Percentiles rank a stretch among this genome's conserved stretches.
phyloP scores from a whole-genome alignment of 2,797 vertebrate species.

The Pantherophis alleghaniensis region DNA sequence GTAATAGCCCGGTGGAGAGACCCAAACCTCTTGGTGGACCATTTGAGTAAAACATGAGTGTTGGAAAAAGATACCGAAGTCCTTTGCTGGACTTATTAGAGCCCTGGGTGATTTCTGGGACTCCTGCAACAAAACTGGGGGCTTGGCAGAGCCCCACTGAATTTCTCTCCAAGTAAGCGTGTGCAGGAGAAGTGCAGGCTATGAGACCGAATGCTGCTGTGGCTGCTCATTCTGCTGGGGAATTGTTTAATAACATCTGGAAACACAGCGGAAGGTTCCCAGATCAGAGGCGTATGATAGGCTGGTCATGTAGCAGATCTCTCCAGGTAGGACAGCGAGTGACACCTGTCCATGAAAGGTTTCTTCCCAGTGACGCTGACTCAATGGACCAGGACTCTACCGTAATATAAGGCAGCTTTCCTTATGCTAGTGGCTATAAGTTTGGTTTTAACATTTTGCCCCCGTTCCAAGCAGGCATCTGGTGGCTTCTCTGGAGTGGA shows the following conservation, averaged over 20 bases:
- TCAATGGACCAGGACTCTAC: neutral
- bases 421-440: neutral
- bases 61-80: neutral
- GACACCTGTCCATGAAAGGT: neutral
- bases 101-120: neutral
- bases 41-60: neutral
- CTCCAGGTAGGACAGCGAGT: neutral
- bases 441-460: slow-evolving; percentile 12
- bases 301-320: neutral
- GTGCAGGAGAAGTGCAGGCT: neutral
- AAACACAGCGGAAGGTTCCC: neutral
- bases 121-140: neutral
- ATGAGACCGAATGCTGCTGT: neutral
- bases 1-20: neutral
- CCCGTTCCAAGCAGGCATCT: slow-evolving; percentile 42
- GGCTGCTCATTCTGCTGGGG: neutral
- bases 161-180: neutral
- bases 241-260: neutral
- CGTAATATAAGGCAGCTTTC: neutral
- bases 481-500: slow-evolving; percentile 56
- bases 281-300: too few species aligned
- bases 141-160: neutral
- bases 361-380: neutral
- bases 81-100: neutral
- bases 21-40: neutral